Percentiles rank a stretch among this genome's conserved stretches.
phyloP scores from a whole-genome alignment of 1,140 invertebrate genomes.

The Globodera rostochiensis region DNA sequence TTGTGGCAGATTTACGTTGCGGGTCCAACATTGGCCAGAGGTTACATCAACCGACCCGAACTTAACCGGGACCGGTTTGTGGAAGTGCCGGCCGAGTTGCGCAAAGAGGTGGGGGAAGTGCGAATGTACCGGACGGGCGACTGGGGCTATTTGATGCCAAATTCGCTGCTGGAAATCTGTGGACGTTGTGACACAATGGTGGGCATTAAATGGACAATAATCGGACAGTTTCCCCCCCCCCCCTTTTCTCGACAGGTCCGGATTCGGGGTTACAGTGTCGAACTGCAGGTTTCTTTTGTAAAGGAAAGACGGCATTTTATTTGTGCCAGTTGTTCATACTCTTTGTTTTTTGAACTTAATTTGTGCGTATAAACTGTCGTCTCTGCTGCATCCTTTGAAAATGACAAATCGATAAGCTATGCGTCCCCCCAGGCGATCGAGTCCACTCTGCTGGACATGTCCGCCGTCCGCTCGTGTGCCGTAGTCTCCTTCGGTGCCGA shows the following conservation, averaged over 20 bases:
- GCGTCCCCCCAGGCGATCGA: conserved; percentile 67
- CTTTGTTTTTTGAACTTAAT: background rate
- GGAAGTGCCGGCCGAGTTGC: conserved; percentile 49
- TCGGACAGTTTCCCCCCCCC: no score
- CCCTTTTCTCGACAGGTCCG: conserved; percentile 48
- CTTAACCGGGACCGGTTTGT: conserved; percentile 68
- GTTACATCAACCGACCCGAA: conserved; percentile 70
- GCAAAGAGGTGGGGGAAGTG: conserved; percentile 51
- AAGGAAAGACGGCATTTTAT: no score
- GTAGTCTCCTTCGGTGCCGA: conserved; percentile 68
- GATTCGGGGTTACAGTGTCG: conserved; percentile 70
- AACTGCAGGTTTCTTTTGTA: conserved; percentile 66
- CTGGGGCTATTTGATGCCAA: conserved; percentile 68
- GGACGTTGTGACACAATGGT: conserved; percentile 71
- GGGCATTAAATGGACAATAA: no score
- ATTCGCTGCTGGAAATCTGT: conserved; percentile 69
- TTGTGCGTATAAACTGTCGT: background rate
- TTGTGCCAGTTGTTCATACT: conserved; percentile 7
- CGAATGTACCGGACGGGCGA: conserved; percentile 65
- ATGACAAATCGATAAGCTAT: conserved; percentile 22
- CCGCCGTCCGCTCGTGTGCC: conserved; percentile 67
- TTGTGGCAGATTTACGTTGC: conserved; percentile 68
- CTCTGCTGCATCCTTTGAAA: background rate
- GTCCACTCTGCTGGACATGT: conserved; percentile 67
- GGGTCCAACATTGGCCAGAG: conserved; percentile 68